Conservation (phyloP, 2,113 vertebrate genomes). For the Rynchops niger region DNA sequence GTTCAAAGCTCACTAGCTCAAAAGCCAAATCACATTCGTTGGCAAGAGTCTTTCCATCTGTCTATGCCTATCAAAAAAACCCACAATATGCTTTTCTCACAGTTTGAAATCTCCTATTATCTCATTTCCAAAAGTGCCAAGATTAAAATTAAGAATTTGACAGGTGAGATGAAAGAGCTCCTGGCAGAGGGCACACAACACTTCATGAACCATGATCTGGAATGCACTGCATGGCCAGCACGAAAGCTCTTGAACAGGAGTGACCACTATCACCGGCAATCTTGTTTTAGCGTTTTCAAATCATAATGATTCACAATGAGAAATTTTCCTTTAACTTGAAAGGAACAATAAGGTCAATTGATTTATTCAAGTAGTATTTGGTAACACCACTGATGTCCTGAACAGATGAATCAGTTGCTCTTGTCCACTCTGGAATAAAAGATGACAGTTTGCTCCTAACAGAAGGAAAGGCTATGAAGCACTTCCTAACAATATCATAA, state of each 20-base stretch:
- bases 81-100: slow-evolving; percentile 5
- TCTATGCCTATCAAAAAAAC: background rate
- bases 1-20: background rate
- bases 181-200: background rate
- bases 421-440: background rate
- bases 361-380: background rate
- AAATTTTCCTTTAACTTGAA: background rate
- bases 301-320: background rate
- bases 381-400: background rate
- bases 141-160: background rate
- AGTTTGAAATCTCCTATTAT: slow-evolving; percentile 4
- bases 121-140: background rate
- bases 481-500: background rate
- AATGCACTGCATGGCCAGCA: background rate
- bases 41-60: slow-evolving; percentile 1
- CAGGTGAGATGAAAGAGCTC: background rate
- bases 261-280: background rate
- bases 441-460: background rate
- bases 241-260: background rate
- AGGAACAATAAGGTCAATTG: background rate
- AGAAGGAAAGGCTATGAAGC: background rate
- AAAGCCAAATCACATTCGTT: background rate
- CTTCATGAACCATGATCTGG: background rate
- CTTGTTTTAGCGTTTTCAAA: background rate
- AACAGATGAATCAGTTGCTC: background rate